A percentile compares a stretch with the other conserved stretches of the same genome.
phyloP scores from a whole-genome alignment of 2,113 vertebrate genomes.

The Salvelinus namaycush region DNA sequence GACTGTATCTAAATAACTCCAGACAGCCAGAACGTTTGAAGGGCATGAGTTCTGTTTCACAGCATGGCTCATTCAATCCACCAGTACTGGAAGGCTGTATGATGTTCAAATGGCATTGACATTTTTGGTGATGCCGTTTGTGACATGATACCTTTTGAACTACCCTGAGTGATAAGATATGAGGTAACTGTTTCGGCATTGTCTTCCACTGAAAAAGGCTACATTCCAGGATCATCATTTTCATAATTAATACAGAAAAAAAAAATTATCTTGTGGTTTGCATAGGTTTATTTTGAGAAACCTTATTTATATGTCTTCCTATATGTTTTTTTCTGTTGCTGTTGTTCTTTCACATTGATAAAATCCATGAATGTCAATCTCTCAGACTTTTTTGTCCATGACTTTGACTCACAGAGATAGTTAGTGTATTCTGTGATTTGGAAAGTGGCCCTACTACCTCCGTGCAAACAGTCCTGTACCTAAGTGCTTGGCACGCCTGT shows the following conservation, averaged over 20 bases:
- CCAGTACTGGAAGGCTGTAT: conserved; percentile 25
- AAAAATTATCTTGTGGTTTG: neutral
- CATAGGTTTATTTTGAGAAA: neutral
- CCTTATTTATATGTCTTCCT: neutral
- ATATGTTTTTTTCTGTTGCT: too few relatives aligned
- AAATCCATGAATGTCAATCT: neutral
- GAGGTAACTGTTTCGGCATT: neutral
- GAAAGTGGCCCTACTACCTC: conserved; percentile 52
- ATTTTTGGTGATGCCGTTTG: conserved; percentile 6
- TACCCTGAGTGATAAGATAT: conserved; percentile 1
- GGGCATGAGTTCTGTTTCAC: conserved; percentile 40
- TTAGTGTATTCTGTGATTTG: conserved; percentile 21
- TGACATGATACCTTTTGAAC: conserved; percentile 4
- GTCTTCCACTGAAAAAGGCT: neutral
- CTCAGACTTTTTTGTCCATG: conserved; percentile 8
- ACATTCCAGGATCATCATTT: neutral
- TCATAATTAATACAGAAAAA: too few relatives aligned
- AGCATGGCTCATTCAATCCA: conserved; percentile 9
- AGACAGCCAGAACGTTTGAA: conserved; percentile 53
- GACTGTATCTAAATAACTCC: conserved; percentile 46
- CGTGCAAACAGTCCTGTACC: conserved; percentile 68
- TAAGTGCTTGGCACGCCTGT: conserved; percentile 66
- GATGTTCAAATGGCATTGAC: conserved; percentile 46
- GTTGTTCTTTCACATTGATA: neutral
- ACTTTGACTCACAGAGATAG: conserved; percentile 43